A percentile compares a stretch with the other conserved stretches of the same genome.
These are phyloP conservation scores for Agelas oroides DNA, from an alignment of 37 sponge, comb jelly and placozoan species.

Conservation along the genomic window DNA sequence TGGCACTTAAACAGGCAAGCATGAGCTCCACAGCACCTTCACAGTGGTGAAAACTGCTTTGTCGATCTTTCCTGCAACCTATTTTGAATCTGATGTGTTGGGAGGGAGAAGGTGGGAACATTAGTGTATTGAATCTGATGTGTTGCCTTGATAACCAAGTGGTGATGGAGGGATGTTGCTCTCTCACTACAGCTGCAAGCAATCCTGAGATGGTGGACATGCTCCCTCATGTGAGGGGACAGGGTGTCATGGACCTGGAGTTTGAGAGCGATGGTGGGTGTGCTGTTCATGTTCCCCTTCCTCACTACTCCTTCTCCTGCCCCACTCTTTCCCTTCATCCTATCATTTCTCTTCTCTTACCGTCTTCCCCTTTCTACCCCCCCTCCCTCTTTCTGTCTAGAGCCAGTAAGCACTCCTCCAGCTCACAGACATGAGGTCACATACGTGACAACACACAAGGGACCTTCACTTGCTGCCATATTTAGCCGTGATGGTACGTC, in stretches of 20 bases:
- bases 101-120: too few species aligned
- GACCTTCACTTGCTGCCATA: constrained; percentile 59
- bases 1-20: too few species aligned
- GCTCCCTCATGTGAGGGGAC: constrained; percentile 53
- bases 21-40: too few species aligned
- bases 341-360: background rate
- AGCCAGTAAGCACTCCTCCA: constrained; percentile 41
- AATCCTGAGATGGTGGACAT: constrained; percentile 26
- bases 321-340: background rate
- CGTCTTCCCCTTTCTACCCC: too few species aligned
- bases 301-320: background rate
- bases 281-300: background rate
- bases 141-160: too few species aligned
- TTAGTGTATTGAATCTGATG: too few species aligned
- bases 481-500: constrained; percentile 88
- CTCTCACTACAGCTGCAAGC: background rate
- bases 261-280: constrained; percentile 75
- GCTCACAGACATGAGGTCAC: constrained; percentile 63
- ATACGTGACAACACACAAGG: constrained; percentile 89
- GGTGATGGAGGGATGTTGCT: too few species aligned
- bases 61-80: too few species aligned
- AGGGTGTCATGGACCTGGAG: constrained; percentile 76
- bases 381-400: constrained; percentile 4
- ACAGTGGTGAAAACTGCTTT: too few species aligned
- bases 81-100: too few species aligned